Evolutionary conservation across 2,888 invertebrate species (phyloP).

Genomic region (Cyclophora albipunctata): DNA sequence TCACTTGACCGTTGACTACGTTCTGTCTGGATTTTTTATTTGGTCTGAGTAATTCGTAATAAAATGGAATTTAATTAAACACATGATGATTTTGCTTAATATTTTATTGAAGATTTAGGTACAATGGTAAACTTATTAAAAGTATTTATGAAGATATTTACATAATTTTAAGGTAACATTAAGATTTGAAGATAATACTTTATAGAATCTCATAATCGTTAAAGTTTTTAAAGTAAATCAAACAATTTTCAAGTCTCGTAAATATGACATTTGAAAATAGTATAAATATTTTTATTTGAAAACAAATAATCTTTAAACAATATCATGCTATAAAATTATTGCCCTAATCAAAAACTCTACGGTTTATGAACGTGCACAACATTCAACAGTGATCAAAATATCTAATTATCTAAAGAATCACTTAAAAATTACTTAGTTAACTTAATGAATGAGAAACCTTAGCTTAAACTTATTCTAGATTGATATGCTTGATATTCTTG

Average conservation of each 20-base stretch:
- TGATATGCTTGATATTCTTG: slow-evolving; percentile 74
- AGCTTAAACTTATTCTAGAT: slow-evolving; percentile 38
- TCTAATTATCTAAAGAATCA: slow-evolving; percentile 54
- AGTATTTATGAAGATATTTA: slow-evolving; percentile 68
- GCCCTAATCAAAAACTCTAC: slow-evolving; percentile 60
- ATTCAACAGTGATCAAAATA: slow-evolving; percentile 74
- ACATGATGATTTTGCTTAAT: slow-evolving; percentile 28
- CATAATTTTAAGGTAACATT: slow-evolving; percentile 57
- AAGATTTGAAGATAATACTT: slow-evolving; percentile 52
- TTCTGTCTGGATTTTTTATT: no score
- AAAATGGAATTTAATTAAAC: no score
- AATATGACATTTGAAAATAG: slow-evolving; percentile 9
- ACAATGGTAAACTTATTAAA: slow-evolving; percentile 65
- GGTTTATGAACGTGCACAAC: slow-evolving; percentile 69
- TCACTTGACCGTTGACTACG: no score
- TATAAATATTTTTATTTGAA: slow-evolving; percentile 15
- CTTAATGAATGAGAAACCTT: slow-evolving; percentile 46
- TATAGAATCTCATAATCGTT: slow-evolving; percentile 30
- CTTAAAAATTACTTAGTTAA: slow-evolving; percentile 38
- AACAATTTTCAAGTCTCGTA: slow-evolving; percentile 11
- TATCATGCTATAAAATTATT: slow-evolving; percentile 29
- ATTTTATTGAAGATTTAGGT: slow-evolving; percentile 67
- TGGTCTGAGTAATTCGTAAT: no score
- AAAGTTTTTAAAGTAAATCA: slow-evolving; percentile 12
- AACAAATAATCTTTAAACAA: slow-evolving; percentile 46